Evolutionary conservation across 1,140 invertebrate species (phyloP), one percentile per base, ranked within the genome.

Genomic region (Colletes latitarsis): DNA sequence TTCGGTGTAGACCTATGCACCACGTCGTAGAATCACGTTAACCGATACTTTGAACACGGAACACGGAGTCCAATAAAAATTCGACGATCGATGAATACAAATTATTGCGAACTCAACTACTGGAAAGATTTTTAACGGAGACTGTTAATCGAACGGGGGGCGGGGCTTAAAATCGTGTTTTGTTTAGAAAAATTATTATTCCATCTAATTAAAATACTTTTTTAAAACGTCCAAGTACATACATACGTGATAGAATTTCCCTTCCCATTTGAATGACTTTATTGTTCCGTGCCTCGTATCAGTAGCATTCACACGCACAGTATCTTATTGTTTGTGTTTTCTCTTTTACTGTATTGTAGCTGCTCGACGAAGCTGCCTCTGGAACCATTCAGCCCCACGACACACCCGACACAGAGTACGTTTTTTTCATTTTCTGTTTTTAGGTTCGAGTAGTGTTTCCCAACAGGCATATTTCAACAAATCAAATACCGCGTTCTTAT

Each of bases 311-410:
- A 93, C 92, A 84, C 92, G 92, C 93, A 93, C 93, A 91, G 92
- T 93, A 93, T 90, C 89, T 92, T 93, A 93, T 93, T 87, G 90
- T 93, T 93, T 93, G 90, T 93, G 91, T 93, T 92, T 93, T 92
- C 89, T 93, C 87, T 91, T 92, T 92, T 92, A 87, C 88, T 92
- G 63, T 90, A 92, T 91, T 92, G 87, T 92, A 93, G 93, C 90
- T 93, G 78, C 92, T 93, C 89, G 90, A 93, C 77, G 92, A 91
- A 80, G 91, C 91, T 81, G 84, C 90, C 76, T 89, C 90, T 64
- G 89, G 90, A 87, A 89, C 89, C 81, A 86, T 82, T 88, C 91
- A 90, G 82, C 84, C 81, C 74, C 83, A 89, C 80, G 89, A 90
- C 85, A 76, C 88, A 66, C 85, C 81, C 64, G 83, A 77, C 78